A percentile compares a stretch with the other conserved stretches of the same genome.
These are phyloP conservation scores for Nipponacmea schrenckii DNA, from an alignment of 2,888 invertebrate species.

Conservation along the genomic window DNA sequence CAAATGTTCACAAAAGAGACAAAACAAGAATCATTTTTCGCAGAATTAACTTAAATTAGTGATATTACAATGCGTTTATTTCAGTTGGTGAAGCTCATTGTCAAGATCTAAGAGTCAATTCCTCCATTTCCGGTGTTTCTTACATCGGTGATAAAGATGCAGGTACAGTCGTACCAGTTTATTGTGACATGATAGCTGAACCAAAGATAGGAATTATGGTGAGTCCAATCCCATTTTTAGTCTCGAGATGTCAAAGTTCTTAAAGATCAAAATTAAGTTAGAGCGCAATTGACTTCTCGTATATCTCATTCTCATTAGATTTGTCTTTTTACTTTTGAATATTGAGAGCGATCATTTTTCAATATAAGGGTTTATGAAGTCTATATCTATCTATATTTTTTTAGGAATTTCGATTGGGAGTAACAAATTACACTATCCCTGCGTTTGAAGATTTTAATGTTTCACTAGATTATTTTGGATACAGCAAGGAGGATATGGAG, in stretches of 20 bases:
- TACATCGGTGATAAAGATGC: neutral
- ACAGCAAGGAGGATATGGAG: constrained; percentile 21
- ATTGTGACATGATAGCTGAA: constrained; percentile 27
- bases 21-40: too few species aligned
- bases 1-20: too few species aligned
- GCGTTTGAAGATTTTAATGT: neutral
- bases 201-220: constrained; percentile 31
- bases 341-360: too few species aligned
- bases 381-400: too few species aligned
- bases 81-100: neutral
- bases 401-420: constrained; percentile 2
- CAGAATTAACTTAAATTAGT: too few species aligned
- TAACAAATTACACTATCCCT: constrained; percentile 13
- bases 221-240: neutral
- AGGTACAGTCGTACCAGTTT: constrained; percentile 12
- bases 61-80: neutral
- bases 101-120: neutral
- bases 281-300: too few species aligned
- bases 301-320: too few species aligned
- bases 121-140: neutral
- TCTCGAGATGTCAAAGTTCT: too few species aligned
- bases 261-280: too few species aligned
- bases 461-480: constrained; percentile 30
- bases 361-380: too few species aligned
- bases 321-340: too few species aligned